A percentile compares a stretch with the other conserved stretches of the same genome.
These are phyloP conservation scores for Drosophila ustulata DNA, from an alignment of 2,888 invertebrate species.

Conservation along the genomic window DNA sequence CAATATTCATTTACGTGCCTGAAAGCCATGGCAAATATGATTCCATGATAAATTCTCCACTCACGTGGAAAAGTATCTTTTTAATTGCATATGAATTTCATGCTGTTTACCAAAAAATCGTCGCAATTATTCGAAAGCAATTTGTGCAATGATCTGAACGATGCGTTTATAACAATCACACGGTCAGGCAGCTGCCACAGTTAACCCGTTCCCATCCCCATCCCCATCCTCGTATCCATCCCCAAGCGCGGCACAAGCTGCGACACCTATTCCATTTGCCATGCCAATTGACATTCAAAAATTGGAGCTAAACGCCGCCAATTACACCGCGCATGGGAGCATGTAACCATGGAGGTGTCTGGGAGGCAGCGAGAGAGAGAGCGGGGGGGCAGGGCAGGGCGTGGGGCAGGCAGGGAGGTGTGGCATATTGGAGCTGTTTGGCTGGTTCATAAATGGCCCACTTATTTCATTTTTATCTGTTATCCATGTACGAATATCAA, in stretches of 20 bases:
- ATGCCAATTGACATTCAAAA: constrained; percentile 52
- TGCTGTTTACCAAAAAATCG: constrained; percentile 65
- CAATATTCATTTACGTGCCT: constrained; percentile 39
- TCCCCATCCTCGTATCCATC: constrained; percentile 16
- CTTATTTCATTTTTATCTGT: constrained; percentile 63
- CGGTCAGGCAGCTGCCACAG: constrained; percentile 23
- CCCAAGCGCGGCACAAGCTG: neutral
- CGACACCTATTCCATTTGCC: constrained; percentile 13
- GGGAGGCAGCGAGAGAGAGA: neutral
- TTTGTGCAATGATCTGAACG: constrained; percentile 72
- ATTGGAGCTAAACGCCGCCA: constrained; percentile 62
- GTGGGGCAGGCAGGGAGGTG: neutral
- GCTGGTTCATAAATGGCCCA: constrained; percentile 74
- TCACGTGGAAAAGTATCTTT: constrained; percentile 68
- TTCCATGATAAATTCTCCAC: constrained; percentile 46
- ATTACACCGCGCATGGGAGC: constrained; percentile 68
- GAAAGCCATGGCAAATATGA: constrained; percentile 40
- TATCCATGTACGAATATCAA: constrained; percentile 52
- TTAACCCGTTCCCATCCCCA: neutral
- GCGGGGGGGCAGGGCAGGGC: neutral
- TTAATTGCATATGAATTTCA: constrained; percentile 78
- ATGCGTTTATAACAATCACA: constrained; percentile 64
- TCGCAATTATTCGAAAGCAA: constrained; percentile 58
- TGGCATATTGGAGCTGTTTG: constrained; percentile 25
- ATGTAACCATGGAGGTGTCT: constrained; percentile 55